Evolutionary conservation across 2,797 vertebrate species (phyloP).

Genomic region (Enteromius viviparus): DNA sequence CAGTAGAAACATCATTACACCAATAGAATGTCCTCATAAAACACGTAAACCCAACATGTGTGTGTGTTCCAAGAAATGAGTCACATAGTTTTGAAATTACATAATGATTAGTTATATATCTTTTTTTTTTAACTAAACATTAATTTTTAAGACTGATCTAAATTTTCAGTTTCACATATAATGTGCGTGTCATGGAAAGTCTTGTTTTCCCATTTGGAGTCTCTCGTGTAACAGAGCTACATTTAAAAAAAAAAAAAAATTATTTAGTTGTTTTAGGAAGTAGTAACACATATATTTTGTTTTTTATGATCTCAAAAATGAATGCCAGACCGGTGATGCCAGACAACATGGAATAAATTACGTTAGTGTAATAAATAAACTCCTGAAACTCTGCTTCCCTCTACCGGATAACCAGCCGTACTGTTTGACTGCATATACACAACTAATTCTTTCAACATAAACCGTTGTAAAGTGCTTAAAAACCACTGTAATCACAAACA

Average conservation of each 20-base stretch:
- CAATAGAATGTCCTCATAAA: too few relatives aligned
- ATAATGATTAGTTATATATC: background rate
- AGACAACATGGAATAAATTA: background rate
- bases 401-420: constrained; percentile 7
- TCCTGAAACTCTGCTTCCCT: constrained; percentile 23
- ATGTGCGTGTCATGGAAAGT: background rate
- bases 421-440: background rate
- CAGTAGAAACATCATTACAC: too few relatives aligned
- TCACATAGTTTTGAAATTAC: background rate
- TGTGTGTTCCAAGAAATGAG: background rate
- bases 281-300: background rate
- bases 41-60: too few relatives aligned
- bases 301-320: background rate
- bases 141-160: background rate
- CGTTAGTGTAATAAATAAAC: too few relatives aligned
- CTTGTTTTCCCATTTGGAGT: background rate
- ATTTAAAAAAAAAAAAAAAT: background rate
- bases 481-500: background rate
- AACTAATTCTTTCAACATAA: background rate
- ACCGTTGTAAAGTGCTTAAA: background rate
- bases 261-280: background rate
- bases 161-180: background rate
- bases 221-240: background rate
- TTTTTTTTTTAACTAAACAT: background rate
- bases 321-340: background rate